Conservation (phyloP, 1,140 invertebrate species). For the Pseudoatta argentina region DNA sequence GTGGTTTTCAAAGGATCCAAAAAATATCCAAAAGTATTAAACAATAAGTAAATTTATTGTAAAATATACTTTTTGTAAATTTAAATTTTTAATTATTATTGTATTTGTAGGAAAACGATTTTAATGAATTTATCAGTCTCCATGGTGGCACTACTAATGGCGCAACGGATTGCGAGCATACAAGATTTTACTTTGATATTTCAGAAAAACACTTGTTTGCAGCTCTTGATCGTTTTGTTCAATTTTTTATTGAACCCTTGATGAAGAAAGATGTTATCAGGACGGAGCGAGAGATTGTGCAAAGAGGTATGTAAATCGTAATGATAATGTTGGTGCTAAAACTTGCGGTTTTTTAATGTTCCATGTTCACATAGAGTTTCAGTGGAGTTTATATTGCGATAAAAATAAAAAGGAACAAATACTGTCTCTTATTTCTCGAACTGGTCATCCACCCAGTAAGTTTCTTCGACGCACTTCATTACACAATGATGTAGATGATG, state of each 20-base stretch:
- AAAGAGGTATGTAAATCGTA: constrained; percentile 89
- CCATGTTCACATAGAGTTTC: constrained; percentile 88
- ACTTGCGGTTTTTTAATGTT: not conserved
- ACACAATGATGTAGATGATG: constrained; percentile 90
- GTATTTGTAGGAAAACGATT: constrained; percentile 90
- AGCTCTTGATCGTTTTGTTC: constrained; percentile 94
- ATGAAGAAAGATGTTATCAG: constrained; percentile 95
- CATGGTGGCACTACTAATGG: constrained; percentile 94
- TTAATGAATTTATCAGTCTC: constrained; percentile 93
- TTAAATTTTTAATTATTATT: not conserved
- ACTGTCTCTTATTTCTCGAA: constrained; percentile 89
- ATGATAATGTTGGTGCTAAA: not conserved
- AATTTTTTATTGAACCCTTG: constrained; percentile 95
- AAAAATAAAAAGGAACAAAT: constrained; percentile 91
- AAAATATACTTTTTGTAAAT: not conserved
- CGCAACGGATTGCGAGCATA: constrained; percentile 93
- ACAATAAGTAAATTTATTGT: not conserved
- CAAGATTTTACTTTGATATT: constrained; percentile 95
- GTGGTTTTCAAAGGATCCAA: constrained; percentile 98
- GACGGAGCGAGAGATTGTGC: constrained; percentile 96
- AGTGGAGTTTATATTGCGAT: constrained; percentile 90
- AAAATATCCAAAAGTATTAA: constrained; percentile 90
- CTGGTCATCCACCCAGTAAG: constrained; percentile 91
- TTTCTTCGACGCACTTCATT: constrained; percentile 95
- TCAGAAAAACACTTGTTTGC: constrained; percentile 91